Base-by-base conservation (phyloP, 2,888 invertebrate genomes). In the Panopea generosa region DNA sequence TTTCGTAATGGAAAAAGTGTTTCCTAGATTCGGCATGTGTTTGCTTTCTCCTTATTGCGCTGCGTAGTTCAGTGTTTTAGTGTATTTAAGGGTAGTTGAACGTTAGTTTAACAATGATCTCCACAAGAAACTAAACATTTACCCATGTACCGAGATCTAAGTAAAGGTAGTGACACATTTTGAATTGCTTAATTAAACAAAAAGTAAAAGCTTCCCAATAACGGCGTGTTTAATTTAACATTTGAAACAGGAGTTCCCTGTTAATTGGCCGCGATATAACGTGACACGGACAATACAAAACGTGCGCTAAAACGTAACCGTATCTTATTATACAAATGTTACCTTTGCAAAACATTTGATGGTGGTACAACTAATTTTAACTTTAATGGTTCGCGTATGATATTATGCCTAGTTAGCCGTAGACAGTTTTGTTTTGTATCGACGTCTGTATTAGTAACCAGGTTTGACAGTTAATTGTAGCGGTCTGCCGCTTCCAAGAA, bases 111-210 rank as follows among this genome's bases (percentile, higher is more conserved):
- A 56, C 49, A 65, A 73, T 50, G 73, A 55, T 55, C 26, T 49
- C 14, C 40, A 49, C 62, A 49, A 55, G 38, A 62, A 78, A 63
- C 66, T 66, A 78, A 78, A 78, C 73, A 78, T 70, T 50, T 70
- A 14, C 56, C 38, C 20, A 6, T 27, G 47, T 43, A 24, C 59
- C 67, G 80, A 57, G 66, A 68, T 72, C 80, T 80, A 80, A 76
- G 80, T 59, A 80, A 73, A 69, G 72, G 24, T 59, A 66, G 63
- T 70, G 80, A 66, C 80, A 80, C 49, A 69, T 69, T 66, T 69
- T 22, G 38, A 49, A 20, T 53, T 26, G 68, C 18, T 33, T 66
- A 53, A 74, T 60, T 53, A 80, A 80, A 80, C 62, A 80, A 29
- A 57, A 53, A 24, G 47, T 71, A 68, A 81, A 71, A 56, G 71